Evolutionary conservation across 2,113 vertebrate genomes (phyloP), one percentile per base, ranked within the genome.

Genomic region (Thinocorus orbignyianus): DNA sequence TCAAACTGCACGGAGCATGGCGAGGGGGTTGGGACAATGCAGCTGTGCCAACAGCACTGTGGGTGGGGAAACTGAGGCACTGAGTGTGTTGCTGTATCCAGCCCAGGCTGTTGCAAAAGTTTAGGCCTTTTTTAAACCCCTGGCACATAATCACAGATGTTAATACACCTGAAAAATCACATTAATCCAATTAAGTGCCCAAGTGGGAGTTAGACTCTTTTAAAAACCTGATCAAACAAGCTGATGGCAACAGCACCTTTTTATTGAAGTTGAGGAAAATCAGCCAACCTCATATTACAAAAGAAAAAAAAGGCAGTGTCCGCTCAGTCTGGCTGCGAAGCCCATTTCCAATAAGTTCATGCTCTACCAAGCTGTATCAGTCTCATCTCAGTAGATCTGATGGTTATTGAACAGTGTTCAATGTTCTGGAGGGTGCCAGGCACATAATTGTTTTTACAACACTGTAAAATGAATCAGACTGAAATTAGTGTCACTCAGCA

Each of bases 321-420:
- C 5, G 1, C 77, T 76, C 44, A 57, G 52, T 62, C 91, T 86
- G 88, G 52, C 91, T 60, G 72, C 62, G 80, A 17, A 81, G 88
- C 78, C 13, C 72, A 37, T 93, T 90, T 83, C 58, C 93, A 58
- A 72, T 83, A 62, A 64, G 91, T 96, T 95, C 84, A 10, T 96
- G 95, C 93, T 96, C 93, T 93, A 90, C 81, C 88, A 93, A 90
- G 72, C 91, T 93, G 95, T 61, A 84, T 95, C 91, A 92, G 95
- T 92, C 83, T 87, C 91, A 77, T 83, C 85, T 92, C 81, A 90
- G 85, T 77, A 80, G 91, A 54, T 58, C 88, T 96, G 88, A 76
- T 86, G 88, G 77, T 80, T 89, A 95, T 79, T 86, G 95, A 96
- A 54, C 91, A 93, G 88, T 80, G 91, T 35, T 91, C 88, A 89